Percentiles rank a stretch among this genome's conserved stretches.
phyloP scores from a whole-genome alignment of 2,888 invertebrate genomes.

The Pelosia muscerda region DNA sequence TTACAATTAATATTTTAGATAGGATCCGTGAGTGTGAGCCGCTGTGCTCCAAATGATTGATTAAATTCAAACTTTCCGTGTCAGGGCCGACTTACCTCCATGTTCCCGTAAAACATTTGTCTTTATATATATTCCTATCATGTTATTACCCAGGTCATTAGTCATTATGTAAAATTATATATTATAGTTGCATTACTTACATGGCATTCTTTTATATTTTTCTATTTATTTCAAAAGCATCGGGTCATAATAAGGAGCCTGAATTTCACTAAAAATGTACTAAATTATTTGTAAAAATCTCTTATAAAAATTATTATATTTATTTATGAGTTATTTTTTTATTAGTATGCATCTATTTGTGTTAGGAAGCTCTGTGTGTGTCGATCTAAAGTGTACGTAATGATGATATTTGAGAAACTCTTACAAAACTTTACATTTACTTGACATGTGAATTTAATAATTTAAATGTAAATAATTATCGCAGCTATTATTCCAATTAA shows the following conservation, averaged over 20 bases:
- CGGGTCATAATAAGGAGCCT: too few species aligned
- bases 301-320: too few species aligned
- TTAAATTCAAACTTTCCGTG: slow-evolving; percentile 46
- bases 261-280: too few species aligned
- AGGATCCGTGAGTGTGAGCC: slow-evolving; percentile 28
- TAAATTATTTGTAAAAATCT: too few species aligned
- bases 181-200: too few species aligned
- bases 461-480: slow-evolving; percentile 12
- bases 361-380: neutral
- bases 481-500: slow-evolving; percentile 10
- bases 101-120: slow-evolving; percentile 27
- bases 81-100: slow-evolving; percentile 28
- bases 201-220: too few species aligned
- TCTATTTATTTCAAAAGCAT: too few species aligned
- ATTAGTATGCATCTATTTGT: neutral
- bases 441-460: slow-evolving; percentile 2
- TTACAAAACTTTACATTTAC: slow-evolving; percentile 4
- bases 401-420: neutral
- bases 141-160: slow-evolving; percentile 1
- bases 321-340: neutral
- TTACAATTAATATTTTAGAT: slow-evolving; percentile 32
- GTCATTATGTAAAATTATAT: too few species aligned
- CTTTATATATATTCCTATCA: slow-evolving; percentile 15
- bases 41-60: slow-evolving; percentile 39
- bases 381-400: neutral